Evolutionary conservation across 2,797 vertebrate species (phyloP).

Genomic region (Echeneis naucrates): DNA sequence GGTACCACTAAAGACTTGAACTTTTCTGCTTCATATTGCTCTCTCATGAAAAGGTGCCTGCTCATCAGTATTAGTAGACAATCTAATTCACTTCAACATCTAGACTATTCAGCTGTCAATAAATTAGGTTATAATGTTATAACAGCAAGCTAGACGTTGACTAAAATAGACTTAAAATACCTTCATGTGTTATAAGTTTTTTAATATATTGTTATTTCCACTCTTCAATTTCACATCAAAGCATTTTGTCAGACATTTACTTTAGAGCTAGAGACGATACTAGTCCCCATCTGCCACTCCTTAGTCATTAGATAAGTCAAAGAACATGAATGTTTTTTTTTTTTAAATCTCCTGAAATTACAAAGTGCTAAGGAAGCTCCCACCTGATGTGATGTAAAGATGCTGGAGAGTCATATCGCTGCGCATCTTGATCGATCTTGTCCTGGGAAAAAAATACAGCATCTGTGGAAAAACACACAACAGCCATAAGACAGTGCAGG

Average conservation of each 20-base stretch:
- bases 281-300: not conserved
- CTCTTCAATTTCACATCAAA: conserved; percentile 4
- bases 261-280: conserved; percentile 7
- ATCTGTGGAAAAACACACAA: conserved; percentile 8
- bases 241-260: conserved; percentile 16
- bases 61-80: not conserved
- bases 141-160: not conserved
- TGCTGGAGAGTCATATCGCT: conserved; percentile 41
- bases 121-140: fast-evolving
- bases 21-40: not conserved
- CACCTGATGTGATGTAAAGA: conserved; percentile 24
- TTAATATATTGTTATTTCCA: not conserved
- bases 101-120: not conserved
- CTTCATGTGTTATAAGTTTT: not conserved
- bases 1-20: not conserved
- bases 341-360: conserved; percentile 26
- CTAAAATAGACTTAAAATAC: not conserved
- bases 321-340: conserved; percentile 21
- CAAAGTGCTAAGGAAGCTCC: conserved; percentile 21
- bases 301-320: conserved; percentile 17
- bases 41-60: not conserved
- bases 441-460: conserved; percentile 40
- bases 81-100: not conserved
- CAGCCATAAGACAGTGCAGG: not conserved
- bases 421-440: conserved; percentile 35